phyloP scores from a whole-genome alignment of 2,113 vertebrate genomes.

The Bucco capensis region DNA sequence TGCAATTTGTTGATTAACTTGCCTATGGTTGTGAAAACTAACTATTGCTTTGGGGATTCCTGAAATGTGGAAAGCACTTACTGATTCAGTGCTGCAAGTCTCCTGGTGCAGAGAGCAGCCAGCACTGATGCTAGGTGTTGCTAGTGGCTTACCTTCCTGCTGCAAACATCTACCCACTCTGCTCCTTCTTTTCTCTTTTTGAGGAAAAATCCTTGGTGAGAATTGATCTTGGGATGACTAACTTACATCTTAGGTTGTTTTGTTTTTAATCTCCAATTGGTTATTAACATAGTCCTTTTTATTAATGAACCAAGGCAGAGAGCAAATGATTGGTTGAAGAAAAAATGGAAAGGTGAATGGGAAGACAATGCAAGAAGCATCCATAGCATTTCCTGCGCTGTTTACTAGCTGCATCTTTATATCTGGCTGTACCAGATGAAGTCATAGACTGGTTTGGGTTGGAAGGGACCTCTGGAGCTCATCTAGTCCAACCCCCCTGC shows the following conservation, averaged over 20 bases:
- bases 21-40: slow-evolving; percentile 1
- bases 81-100: rapidly evolving
- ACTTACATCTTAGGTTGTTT: not conserved
- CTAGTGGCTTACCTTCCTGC: rapidly evolving
- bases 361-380: not conserved
- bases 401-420: not conserved
- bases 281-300: not conserved
- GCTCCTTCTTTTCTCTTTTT: not conserved
- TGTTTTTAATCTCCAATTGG: not conserved
- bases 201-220: not conserved
- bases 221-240: not conserved
- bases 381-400: not conserved
- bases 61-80: not conserved
- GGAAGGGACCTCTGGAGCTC: too few relatives aligned
- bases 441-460: too few relatives aligned
- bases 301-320: not conserved
- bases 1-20: slow-evolving; percentile 23
- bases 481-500: too few relatives aligned
- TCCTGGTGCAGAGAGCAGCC: not conserved
- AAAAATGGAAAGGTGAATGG: not conserved
- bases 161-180: not conserved
- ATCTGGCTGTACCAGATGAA: not conserved
- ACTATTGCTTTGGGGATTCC: not conserved
- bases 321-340: not conserved
- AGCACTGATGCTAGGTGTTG: rapidly evolving